phyloP scores from a whole-genome alignment of 2,888 invertebrate species.

The Lamproptera curius region DNA sequence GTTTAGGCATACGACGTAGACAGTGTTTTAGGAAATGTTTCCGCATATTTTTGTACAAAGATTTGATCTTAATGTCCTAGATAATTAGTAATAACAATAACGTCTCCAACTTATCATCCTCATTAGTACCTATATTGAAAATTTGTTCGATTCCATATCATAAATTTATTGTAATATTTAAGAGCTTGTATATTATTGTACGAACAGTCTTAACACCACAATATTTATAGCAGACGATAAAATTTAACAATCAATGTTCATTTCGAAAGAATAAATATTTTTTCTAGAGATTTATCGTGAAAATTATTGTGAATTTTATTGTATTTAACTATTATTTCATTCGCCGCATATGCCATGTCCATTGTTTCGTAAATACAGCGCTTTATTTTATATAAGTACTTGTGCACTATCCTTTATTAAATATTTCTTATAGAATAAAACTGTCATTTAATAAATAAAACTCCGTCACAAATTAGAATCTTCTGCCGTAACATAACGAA shows the following conservation, averaged over 20 bases:
- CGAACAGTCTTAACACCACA: slow-evolving; percentile 36
- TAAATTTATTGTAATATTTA: slow-evolving; percentile 51
- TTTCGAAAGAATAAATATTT: slow-evolving; percentile 45
- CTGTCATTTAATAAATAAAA: slow-evolving; percentile 8
- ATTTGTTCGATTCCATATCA: slow-evolving; percentile 64
- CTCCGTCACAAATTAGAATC: slow-evolving; percentile 19
- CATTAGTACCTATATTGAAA: slow-evolving; percentile 51
- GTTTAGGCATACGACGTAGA: slow-evolving; percentile 36
- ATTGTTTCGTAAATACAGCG: not conserved
- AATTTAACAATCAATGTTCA: slow-evolving; percentile 33
- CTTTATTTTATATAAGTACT: not conserved
- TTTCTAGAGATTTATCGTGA: slow-evolving; percentile 55
- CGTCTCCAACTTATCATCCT: slow-evolving; percentile 44
- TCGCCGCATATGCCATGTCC: slow-evolving; percentile 1
- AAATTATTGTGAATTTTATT: slow-evolving; percentile 25
- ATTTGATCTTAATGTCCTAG: slow-evolving; percentile 42
- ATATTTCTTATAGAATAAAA: not conserved
- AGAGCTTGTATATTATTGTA: slow-evolving; percentile 54
- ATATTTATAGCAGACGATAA: slow-evolving; percentile 43
- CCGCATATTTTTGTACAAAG: slow-evolving; percentile 67
- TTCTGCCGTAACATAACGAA: not conserved
- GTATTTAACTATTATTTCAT: slow-evolving; percentile 2
- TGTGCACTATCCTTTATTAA: not conserved
- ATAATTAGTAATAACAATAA: slow-evolving; percentile 34
- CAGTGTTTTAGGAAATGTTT: slow-evolving; percentile 49